Evolutionary conservation across 2,888 invertebrate species (phyloP).

Genomic region (Synanthedon formicaeformis): DNA sequence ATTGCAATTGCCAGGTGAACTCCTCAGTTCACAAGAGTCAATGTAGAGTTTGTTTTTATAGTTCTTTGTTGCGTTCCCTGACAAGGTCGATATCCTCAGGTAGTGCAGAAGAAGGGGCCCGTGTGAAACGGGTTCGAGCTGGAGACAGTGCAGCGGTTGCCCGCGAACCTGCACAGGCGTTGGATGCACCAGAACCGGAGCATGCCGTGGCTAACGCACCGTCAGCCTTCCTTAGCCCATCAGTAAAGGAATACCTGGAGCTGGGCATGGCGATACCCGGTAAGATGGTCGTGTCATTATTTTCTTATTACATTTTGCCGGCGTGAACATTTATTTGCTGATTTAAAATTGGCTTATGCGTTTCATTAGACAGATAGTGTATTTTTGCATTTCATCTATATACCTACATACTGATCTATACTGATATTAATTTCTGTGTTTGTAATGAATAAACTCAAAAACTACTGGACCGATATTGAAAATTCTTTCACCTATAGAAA

Average conservation of each 20-base stretch:
- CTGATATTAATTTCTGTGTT: too few relatives aligned
- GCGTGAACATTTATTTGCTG: too few relatives aligned
- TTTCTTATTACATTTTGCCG: conserved; percentile 1
- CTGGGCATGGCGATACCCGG: conserved; percentile 91
- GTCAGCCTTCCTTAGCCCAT: conserved; percentile 84
- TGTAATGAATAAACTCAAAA: too few relatives aligned
- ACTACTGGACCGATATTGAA: too few relatives aligned
- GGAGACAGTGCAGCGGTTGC: conserved; percentile 38
- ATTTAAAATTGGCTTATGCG: not conserved
- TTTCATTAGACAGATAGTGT: not conserved
- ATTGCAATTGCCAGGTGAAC: too few relatives aligned
- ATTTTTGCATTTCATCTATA: too few relatives aligned
- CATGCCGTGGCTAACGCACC: conserved; percentile 72
- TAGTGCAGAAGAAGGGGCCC: conserved; percentile 72
- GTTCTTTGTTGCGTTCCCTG: not conserved
- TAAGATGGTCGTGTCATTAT: conserved; percentile 37
- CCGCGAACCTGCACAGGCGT: conserved; percentile 51
- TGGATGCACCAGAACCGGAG: conserved; percentile 65
- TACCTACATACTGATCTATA: too few relatives aligned
- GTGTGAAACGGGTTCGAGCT: conserved; percentile 73
- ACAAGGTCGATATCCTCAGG: conserved; percentile 34
- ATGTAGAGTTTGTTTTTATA: too few relatives aligned
- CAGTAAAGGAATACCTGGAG: conserved; percentile 87
- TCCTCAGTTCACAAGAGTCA: too few relatives aligned
- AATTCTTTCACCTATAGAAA: too few relatives aligned